Conservation (phyloP, 2,113 vertebrate species). For the Salvator merianae region DNA sequence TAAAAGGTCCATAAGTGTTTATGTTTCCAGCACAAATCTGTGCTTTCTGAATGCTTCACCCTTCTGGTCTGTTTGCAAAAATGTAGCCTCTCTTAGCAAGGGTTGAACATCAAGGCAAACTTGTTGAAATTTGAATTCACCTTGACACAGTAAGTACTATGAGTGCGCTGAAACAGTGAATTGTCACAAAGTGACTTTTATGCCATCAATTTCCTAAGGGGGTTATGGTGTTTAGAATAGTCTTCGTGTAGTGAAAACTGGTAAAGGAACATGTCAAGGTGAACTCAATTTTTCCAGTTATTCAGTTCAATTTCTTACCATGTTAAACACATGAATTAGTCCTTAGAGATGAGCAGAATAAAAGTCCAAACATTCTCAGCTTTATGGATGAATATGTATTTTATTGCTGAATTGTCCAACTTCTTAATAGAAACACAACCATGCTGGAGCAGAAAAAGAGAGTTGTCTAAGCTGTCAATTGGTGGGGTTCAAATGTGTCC, state of each 20-base stretch:
- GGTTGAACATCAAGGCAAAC: not conserved
- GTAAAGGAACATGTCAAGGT: not conserved
- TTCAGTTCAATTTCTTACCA: not conserved
- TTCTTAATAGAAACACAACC: not conserved
- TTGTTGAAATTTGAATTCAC: not conserved
- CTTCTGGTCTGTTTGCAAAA: not conserved
- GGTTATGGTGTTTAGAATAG: conserved; percentile 6
- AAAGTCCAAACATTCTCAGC: not conserved
- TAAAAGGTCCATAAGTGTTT: too few species aligned
- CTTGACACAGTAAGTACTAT: not conserved
- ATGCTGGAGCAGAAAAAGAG: not conserved
- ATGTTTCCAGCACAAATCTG: not conserved
- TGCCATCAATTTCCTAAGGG: not conserved
- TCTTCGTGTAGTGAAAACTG: not conserved
- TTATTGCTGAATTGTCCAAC: not conserved
- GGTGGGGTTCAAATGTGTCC: not conserved
- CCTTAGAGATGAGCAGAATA: not conserved
- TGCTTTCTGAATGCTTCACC: not conserved
- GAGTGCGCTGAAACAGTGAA: not conserved
- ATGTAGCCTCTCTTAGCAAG: not conserved
- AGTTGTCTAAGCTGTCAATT: not conserved
- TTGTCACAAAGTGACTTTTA: not conserved
- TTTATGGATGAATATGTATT: not conserved
- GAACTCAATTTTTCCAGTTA: not conserved
- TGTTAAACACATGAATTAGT: not conserved